A percentile compares a stretch with the other conserved stretches of the same genome.
These are phyloP conservation scores for Asarcornis scutulata DNA, from an alignment of 2,113 vertebrate species.

Conservation along the genomic window DNA sequence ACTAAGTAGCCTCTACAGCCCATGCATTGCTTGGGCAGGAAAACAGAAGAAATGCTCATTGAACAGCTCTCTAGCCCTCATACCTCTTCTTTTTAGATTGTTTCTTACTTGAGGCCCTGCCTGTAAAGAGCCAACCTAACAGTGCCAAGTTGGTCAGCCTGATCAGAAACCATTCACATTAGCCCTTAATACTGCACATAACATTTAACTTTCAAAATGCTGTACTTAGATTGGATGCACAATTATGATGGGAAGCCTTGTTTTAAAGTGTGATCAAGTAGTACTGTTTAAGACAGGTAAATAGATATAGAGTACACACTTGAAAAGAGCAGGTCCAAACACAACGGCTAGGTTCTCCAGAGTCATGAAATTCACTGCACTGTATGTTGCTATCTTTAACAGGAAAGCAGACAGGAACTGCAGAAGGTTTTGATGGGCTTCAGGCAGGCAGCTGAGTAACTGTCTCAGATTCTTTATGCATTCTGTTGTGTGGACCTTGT, in stretches of 20 bases:
- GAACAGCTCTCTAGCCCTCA: not conserved
- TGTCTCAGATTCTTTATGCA: conserved; percentile 65
- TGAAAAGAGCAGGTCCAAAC: conserved; percentile 84
- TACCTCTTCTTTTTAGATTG: not conserved
- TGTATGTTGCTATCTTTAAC: conserved; percentile 75
- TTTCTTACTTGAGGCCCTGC: not conserved
- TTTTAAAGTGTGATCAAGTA: not conserved
- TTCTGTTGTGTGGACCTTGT: conserved; percentile 38
- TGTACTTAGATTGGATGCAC: rapidly evolving
- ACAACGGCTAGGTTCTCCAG: conserved; percentile 82
- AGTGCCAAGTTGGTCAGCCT: not conserved
- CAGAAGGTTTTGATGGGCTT: conserved; percentile 72
- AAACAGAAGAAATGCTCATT: not conserved
- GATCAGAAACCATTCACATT: not conserved
- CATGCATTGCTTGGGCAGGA: not conserved
- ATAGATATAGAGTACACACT: conserved; percentile 31
- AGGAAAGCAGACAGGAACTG: conserved; percentile 80
- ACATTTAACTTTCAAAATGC: not conserved
- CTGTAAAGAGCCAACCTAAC: too few relatives aligned
- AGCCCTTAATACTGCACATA: not conserved
- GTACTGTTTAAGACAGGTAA: not conserved
- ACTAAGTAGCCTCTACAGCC: not conserved
- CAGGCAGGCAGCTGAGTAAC: conserved; percentile 68
- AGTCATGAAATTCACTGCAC: conserved; percentile 82
- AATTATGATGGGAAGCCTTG: not conserved